Evolutionary conservation across 2,113 vertebrate species (phyloP).

Genomic region (Bujurquina vittata): DNA sequence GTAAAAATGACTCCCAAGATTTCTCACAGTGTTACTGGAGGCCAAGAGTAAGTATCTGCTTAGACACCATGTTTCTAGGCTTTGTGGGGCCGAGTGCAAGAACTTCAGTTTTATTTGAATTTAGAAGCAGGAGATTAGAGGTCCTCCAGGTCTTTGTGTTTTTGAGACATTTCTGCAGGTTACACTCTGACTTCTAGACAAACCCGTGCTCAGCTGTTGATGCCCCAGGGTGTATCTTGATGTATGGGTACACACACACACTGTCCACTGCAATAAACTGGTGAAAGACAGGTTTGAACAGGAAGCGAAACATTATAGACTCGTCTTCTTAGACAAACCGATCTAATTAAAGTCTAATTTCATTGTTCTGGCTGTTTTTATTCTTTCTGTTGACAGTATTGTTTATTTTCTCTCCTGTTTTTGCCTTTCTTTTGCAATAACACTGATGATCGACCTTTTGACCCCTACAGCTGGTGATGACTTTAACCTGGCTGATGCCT

Average conservation of each 20-base stretch:
- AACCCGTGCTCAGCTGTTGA: no score
- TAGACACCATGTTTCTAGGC: no score
- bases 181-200: no score
- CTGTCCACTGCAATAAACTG: rapidly evolving
- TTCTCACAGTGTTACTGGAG: no score
- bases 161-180: no score
- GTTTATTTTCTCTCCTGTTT: background rate
- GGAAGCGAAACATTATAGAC: background rate
- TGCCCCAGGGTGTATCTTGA: background rate
- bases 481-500: slow-evolving; percentile 85
- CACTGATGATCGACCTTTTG: slow-evolving; percentile 4
- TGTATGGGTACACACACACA: rapidly evolving
- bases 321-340: no score
- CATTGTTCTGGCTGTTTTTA: background rate
- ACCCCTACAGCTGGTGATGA: slow-evolving; percentile 58
- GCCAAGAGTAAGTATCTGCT: no score
- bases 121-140: no score
- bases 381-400: background rate
- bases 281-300: background rate
- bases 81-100: no score
- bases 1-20: no score
- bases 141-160: no score
- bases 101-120: no score
- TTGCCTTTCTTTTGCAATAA: background rate
- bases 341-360: background rate